Conservation (phyloP, 2,888 invertebrate genomes). For the Beris morrisii region DNA sequence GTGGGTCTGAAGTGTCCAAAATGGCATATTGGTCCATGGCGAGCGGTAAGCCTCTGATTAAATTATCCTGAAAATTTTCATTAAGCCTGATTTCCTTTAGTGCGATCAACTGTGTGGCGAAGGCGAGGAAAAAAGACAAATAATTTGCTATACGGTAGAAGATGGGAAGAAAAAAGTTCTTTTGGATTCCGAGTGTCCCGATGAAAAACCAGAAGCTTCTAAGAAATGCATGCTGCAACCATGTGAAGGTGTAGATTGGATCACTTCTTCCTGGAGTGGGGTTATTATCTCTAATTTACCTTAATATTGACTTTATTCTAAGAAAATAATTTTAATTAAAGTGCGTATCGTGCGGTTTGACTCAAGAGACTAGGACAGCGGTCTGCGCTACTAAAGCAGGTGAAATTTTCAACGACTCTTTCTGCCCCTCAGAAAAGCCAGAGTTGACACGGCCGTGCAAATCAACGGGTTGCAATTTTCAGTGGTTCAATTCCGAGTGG, state of each 20-base stretch:
- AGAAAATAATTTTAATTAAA: slow-evolving; percentile 49
- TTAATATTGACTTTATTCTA: neutral
- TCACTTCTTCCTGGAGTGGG: slow-evolving; percentile 83
- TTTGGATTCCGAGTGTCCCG: slow-evolving; percentile 66
- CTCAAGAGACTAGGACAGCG: slow-evolving; percentile 71
- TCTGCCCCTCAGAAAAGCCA: slow-evolving; percentile 71
- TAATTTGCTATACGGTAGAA: slow-evolving; percentile 74
- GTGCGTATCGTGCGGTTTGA: slow-evolving; percentile 70
- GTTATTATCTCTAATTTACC: slow-evolving; percentile 58
- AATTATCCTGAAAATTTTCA: slow-evolving; percentile 6
- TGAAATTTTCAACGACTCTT: slow-evolving; percentile 66
- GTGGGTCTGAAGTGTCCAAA: slow-evolving; percentile 73
- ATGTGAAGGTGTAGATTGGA: slow-evolving; percentile 92
- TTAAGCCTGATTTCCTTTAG: slow-evolving; percentile 53
- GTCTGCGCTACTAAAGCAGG: slow-evolving; percentile 74
- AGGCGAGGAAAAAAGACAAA: slow-evolving; percentile 78
- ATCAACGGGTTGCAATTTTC: slow-evolving; percentile 65
- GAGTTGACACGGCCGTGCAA: slow-evolving; percentile 68
- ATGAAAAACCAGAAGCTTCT: slow-evolving; percentile 70
- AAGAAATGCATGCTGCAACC: slow-evolving; percentile 75
- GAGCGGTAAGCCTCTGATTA: slow-evolving; percentile 66
- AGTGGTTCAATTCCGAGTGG: slow-evolving; percentile 94
- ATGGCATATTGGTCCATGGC: slow-evolving; percentile 90
- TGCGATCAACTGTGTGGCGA: slow-evolving; percentile 90
- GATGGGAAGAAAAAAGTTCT: slow-evolving; percentile 67